These are phyloP conservation scores for Nephrotoma guestfalica DNA, from an alignment of 2,888 invertebrate species.

Conservation along the genomic window DNA sequence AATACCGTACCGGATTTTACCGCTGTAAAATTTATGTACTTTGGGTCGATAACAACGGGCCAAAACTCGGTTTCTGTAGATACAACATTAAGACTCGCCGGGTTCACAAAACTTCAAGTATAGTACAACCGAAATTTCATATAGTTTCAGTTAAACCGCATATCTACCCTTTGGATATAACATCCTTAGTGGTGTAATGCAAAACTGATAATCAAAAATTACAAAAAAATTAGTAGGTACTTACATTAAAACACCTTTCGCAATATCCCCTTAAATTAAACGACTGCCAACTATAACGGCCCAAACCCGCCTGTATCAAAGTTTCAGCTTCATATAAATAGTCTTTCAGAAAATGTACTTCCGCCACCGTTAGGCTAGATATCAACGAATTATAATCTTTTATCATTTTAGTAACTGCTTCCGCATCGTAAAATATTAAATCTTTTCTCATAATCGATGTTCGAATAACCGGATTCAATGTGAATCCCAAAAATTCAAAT, in stretches of 20 bases:
- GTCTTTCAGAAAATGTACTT: conserved; percentile 53
- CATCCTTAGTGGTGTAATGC: no score
- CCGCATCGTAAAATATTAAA: conserved; percentile 45
- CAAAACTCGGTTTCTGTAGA: no score
- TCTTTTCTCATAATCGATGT: conserved; percentile 37
- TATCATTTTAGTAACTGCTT: conserved; percentile 43
- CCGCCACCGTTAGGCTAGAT: conserved; percentile 50
- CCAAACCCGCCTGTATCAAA: conserved; percentile 64
- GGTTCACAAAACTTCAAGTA: no score
- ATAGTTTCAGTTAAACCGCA: no score
- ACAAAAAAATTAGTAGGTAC: background rate
- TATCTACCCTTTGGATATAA: no score
- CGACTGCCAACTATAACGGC: conserved; percentile 75
- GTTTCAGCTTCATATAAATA: conserved; percentile 57
- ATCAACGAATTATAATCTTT: conserved; percentile 48
- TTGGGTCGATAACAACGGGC: no score
- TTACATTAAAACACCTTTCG: conserved; percentile 33
- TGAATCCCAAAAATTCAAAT: conserved; percentile 53
- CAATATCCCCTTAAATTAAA: conserved; percentile 65
- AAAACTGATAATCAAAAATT: background rate
- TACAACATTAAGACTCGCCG: no score
- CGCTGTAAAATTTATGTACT: no score
- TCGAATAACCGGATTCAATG: conserved; percentile 36
- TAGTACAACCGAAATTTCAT: no score
- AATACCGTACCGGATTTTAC: no score